phyloP scores from a whole-genome alignment of 2,888 invertebrate species.

The Chymomyza fuscimana region DNA sequence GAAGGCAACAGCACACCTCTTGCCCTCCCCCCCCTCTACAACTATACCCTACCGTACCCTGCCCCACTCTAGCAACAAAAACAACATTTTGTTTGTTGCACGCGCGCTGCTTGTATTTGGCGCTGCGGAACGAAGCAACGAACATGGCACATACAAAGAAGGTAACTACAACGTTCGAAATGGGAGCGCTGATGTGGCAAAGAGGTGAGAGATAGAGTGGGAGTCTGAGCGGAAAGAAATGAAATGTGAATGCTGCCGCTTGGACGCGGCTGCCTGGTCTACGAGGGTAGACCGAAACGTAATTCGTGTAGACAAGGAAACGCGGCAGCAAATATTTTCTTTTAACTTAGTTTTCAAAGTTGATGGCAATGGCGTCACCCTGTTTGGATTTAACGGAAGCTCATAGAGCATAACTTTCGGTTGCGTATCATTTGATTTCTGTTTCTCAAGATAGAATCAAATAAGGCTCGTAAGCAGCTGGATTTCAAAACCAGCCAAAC shows the following conservation, averaged over 20 bases:
- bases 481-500: no score
- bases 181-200: not conserved
- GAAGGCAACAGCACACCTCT: conserved; percentile 6
- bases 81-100: conserved; percentile 63
- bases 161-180: not conserved
- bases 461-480: no score
- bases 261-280: not conserved
- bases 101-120: conserved; percentile 17
- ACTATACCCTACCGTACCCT: not conserved
- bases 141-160: not conserved
- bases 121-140: conserved; percentile 25
- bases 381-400: no score
- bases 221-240: not conserved
- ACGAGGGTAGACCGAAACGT: not conserved
- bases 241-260: conserved; percentile 27
- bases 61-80: conserved; percentile 12
- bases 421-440: no score
- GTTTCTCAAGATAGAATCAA: no score
- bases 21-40: conserved; percentile 24
- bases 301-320: no score
- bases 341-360: no score
- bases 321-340: no score
- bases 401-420: no score
- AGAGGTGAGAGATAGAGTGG: not conserved
- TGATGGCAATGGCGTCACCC: no score